Evolutionary conservation across 2,888 invertebrate species (phyloP), one percentile per base, ranked within the genome.

Genomic region (Aleiodes alternator): DNA sequence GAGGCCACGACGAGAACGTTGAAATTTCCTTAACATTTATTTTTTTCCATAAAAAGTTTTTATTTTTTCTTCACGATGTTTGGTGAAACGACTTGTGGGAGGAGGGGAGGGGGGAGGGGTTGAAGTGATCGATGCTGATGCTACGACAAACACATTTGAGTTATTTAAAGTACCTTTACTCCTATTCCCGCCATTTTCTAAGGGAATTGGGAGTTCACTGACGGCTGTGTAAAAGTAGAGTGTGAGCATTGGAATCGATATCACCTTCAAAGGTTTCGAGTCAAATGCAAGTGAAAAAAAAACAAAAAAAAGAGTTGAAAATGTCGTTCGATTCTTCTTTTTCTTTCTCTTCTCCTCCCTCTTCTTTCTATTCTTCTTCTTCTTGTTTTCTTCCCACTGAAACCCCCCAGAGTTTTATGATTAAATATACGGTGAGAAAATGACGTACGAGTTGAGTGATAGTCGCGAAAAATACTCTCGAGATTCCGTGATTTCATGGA

Each of bases 121-220:
- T 12, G 38, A 23, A 23, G 14, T 64, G 64, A 64, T 64, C 64
- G 64, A 64, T 64, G 64, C 64, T 64, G 64, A 59, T 64, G 64
- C 48, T 23, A 43, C 14, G 64, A 64, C 64, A 64, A 64, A 64
- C 64, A 64, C 64, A 23, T 64, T 64, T 64, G 64, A 43, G 64
- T 64, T 38, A 64, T 64, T 64, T 43, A 64, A 64, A 61, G 61
- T 43, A 61, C 43, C 48, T 43, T 64, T 23, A 43, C 43, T 64
- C 64, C 43, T 23, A 43, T 16, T 64, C 64, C 43, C 55, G 14
- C 55, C 55, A 14, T 55, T 55, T 55, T 16, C 55, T 55, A 3
- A n/a, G 55, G 16, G 14, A 55, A 16, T 55, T 55, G 14, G 59
- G 23, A 48, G 16, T 14, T 8, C 4, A 64, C 43, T 64, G 43